Conservation (phyloP, 2,888 invertebrate genomes). For the Euzophera pinguis region DNA sequence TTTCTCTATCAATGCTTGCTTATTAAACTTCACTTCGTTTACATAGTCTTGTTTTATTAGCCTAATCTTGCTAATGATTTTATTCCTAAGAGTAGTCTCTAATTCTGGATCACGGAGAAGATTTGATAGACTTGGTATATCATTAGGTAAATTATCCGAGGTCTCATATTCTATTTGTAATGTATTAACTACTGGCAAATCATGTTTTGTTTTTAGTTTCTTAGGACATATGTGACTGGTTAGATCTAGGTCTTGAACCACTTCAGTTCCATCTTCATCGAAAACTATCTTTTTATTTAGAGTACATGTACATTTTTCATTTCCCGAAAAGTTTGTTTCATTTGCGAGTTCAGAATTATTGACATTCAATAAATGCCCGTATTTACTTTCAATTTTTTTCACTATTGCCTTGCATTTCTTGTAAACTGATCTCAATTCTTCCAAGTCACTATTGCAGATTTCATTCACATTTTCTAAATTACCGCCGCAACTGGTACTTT, state of each 20-base stretch:
- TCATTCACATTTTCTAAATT: slow-evolving; percentile 15
- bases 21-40: slow-evolving; percentile 51
- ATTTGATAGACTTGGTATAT: slow-evolving; percentile 37
- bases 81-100: slow-evolving; percentile 37
- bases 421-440: slow-evolving; percentile 54
- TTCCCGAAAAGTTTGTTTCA: background rate
- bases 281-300: slow-evolving; percentile 58
- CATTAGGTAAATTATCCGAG: slow-evolving; percentile 41
- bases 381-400: slow-evolving; percentile 57
- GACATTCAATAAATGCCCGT: slow-evolving; percentile 55
- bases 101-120: slow-evolving; percentile 44
- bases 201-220: slow-evolving; percentile 25
- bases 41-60: slow-evolving; percentile 40
- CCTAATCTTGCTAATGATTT: slow-evolving; percentile 51
- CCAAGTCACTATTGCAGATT: slow-evolving; percentile 46
- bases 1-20: slow-evolving; percentile 44
- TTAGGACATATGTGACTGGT: slow-evolving; percentile 52
- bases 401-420: slow-evolving; percentile 56
- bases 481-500: slow-evolving; percentile 17
- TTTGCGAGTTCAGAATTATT: background rate
- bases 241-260: slow-evolving; percentile 27
- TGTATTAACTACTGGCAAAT: slow-evolving; percentile 19
- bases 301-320: slow-evolving; percentile 44
- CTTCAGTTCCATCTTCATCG: slow-evolving; percentile 58
- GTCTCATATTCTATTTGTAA: slow-evolving; percentile 47